Evolutionary conservation across 2,113 vertebrate species (phyloP).

Genomic region (Pangasianodon gigas): DNA sequence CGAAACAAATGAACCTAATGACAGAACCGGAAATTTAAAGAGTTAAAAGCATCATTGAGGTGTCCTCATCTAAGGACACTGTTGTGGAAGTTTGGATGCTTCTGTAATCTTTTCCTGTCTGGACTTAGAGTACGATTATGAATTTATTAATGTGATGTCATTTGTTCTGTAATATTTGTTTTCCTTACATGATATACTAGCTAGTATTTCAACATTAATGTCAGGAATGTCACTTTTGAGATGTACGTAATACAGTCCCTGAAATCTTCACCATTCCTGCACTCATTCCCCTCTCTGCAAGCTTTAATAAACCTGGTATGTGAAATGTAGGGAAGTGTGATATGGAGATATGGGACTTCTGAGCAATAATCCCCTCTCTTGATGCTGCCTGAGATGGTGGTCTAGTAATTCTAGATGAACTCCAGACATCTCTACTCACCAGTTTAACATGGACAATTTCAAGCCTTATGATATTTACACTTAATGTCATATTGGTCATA

Average conservation of each 20-base stretch:
- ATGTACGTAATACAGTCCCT: background rate
- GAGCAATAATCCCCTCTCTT: background rate
- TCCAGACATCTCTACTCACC: background rate
- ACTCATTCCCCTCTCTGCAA: background rate
- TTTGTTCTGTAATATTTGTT: background rate
- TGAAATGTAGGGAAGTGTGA: background rate
- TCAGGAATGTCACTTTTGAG: background rate
- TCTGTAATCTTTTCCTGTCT: background rate
- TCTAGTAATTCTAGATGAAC: background rate
- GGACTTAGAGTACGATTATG: background rate
- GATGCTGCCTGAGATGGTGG: background rate
- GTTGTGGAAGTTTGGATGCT: background rate
- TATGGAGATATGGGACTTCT: background rate
- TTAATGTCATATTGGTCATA: background rate
- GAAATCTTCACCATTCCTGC: background rate
- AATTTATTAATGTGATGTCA: background rate
- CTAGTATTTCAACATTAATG: background rate
- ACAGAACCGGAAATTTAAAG: no score
- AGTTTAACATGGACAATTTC: background rate
- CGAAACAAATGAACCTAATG: no score
- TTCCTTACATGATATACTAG: background rate
- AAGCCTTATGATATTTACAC: background rate
- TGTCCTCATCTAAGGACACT: background rate
- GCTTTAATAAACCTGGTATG: background rate
- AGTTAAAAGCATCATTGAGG: background rate